Evolutionary conservation across 2,797 vertebrate species (phyloP), one percentile per base, ranked within the genome.

Genomic region (Falco berigora): DNA sequence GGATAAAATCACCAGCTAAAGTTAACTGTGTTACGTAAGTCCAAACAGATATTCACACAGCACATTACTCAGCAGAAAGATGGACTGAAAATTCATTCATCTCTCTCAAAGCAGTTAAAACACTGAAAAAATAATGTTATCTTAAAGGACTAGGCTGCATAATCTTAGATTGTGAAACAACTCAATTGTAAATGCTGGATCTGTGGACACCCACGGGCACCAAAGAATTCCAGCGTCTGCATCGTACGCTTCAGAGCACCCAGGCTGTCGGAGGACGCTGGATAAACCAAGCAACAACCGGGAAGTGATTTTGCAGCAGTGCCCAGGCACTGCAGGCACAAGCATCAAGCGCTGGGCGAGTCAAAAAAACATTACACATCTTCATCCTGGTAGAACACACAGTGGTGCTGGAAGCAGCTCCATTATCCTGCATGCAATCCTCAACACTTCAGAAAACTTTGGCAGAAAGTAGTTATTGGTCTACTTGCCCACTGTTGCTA

Each of bases 311-410:
- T 4, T 71, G 62, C 55, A 82, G 90, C 64, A 74, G 44, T 2
- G 14, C 36, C 56, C 23, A 3, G 17, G 44, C 0, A 0, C 19
- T 12, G 10, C 3, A 3, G 44, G 44, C 38, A 81, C 68, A 27
- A 75, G 22, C 40, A 59, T 12, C 36, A 49, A 47, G 49, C 49
- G 25, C 53, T 6, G 38, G 40, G 53, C 1, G 5, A 92, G 77
- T 32, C 62, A 61, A 38, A 21, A 47, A 66, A 59, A 34, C 5
- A 4, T 8, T 3, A 34, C 0, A 1, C 6, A 16, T 27, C 38
- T 59, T 19, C 24, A 8, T 6, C 2, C 2, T 1, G 15, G 56
- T 3, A 67, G 34, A 67, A 56, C 8, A 22, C 1, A n/a, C 67
- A 81, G 87, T 5, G 1, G 20, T 21, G 49, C 62, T 72, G 30